Percentiles rank a stretch among this genome's conserved stretches.
Conservation (phyloP, 2,113 vertebrate genomes). For the Hymenochirus boettgeri region DNA sequence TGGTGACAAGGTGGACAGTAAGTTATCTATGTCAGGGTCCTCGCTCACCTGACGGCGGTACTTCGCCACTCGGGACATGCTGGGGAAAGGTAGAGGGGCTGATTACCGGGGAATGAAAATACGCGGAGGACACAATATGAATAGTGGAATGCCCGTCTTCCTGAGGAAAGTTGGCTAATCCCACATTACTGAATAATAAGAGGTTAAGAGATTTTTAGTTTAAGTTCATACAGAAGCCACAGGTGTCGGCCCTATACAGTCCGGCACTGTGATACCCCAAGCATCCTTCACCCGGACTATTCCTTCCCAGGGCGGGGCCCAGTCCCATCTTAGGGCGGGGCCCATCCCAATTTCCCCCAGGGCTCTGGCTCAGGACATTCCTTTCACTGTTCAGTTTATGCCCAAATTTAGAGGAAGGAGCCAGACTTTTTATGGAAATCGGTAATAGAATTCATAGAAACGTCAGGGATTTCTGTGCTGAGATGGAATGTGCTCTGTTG, state of each 20-base stretch:
- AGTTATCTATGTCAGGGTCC: constrained; percentile 75
- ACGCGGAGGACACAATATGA: too few species aligned
- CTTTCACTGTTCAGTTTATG: constrained; percentile 69
- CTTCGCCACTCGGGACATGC: constrained; percentile 76
- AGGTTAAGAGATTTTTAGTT: too few species aligned
- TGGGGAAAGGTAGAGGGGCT: too few species aligned
- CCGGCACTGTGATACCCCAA: too few species aligned
- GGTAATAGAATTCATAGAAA: constrained; percentile 16
- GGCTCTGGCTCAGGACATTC: constrained; percentile 52
- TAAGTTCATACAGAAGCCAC: neutral
- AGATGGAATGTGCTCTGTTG: neutral
- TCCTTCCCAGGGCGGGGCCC: neutral
- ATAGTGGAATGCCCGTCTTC: too few species aligned
- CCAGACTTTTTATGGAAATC: constrained; percentile 41
- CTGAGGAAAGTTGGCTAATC: too few species aligned
- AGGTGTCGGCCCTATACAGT: neutral
- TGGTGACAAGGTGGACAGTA: constrained; percentile 73
- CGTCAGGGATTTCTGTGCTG: constrained; percentile 1
- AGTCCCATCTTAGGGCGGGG: too few species aligned
- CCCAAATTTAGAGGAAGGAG: constrained; percentile 67
- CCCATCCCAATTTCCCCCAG: neutral
- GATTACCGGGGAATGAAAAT: too few species aligned
- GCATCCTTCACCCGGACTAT: neutral
- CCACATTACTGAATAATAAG: too few species aligned
- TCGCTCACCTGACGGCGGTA: constrained; percentile 73